Conservation (phyloP, 2,113 vertebrate genomes). For the Typhlomys cinereus region DNA sequence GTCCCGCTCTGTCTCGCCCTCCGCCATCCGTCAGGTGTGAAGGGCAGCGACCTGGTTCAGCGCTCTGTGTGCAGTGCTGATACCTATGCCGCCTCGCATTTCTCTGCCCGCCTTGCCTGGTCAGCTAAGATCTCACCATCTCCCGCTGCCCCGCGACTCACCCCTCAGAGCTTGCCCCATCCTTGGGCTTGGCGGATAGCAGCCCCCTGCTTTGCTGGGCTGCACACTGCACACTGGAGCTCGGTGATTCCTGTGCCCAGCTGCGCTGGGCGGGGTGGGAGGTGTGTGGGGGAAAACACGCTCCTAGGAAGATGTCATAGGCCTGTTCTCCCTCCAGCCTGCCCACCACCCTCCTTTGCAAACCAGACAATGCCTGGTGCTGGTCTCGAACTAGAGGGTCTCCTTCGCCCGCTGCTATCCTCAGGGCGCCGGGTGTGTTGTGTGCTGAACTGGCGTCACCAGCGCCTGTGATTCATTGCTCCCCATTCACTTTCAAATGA, state of each 20-base stretch:
- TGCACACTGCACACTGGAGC: not conserved
- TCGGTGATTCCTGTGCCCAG: not conserved
- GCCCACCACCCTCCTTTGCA: not conserved
- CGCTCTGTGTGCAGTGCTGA: not conserved
- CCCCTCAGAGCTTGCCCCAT: too few relatives aligned
- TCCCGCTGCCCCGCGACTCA: not conserved
- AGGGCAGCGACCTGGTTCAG: not conserved
- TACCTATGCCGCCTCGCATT: not conserved
- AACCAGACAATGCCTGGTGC: not conserved
- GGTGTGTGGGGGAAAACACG: too few relatives aligned
- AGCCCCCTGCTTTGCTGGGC: not conserved
- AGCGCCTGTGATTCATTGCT: not conserved
- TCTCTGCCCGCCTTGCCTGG: slow-evolving; percentile 14
- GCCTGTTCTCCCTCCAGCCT: not conserved
- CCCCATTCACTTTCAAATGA: not conserved
- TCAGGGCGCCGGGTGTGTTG: too few relatives aligned
- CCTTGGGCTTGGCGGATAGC: not conserved
- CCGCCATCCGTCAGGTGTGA: not conserved
- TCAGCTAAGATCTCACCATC: not conserved
- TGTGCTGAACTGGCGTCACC: not conserved
- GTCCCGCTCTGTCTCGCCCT: not conserved
- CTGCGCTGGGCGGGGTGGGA: not conserved
- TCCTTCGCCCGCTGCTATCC: rapidly evolving
- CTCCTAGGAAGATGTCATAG: not conserved
- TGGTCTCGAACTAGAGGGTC: not conserved